phyloP scores from a whole-genome alignment of 2,888 invertebrate genomes.

The Sphaerophoria rueppellii region DNA sequence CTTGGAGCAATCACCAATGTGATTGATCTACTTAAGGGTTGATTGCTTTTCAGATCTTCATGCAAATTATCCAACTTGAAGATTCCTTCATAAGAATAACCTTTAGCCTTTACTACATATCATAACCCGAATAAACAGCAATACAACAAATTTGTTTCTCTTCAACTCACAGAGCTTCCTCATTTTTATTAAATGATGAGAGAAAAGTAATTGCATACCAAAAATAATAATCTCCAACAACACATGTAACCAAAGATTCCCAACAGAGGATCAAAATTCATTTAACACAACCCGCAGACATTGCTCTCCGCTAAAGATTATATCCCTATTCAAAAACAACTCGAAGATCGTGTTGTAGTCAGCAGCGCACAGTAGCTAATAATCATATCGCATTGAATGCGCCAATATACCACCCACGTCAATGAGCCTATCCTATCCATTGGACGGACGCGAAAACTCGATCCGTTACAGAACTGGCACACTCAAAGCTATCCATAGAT shows the following conservation, averaged over 20 bases:
- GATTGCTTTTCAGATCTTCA: too few species aligned
- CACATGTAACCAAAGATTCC: constrained; percentile 28
- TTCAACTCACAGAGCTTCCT: neutral
- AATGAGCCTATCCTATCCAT: constrained; percentile 19
- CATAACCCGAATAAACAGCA: too few species aligned
- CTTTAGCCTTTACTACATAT: too few species aligned
- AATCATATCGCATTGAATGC: constrained; percentile 67
- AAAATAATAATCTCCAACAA: neutral
- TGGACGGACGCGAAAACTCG: constrained; percentile 4
- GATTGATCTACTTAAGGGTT: too few species aligned
- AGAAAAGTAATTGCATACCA: neutral
- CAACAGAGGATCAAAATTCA: constrained; percentile 22
- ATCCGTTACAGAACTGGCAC: constrained; percentile 52
- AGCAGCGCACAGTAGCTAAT: constrained; percentile 68
- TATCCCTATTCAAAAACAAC: constrained; percentile 11
- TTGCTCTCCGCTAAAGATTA: neutral
- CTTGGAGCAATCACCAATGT: too few species aligned
- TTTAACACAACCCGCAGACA: constrained; percentile 9
- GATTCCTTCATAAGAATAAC: too few species aligned
- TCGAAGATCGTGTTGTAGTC: constrained; percentile 47
- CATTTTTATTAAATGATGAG: neutral
- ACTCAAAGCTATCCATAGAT: constrained; percentile 22
- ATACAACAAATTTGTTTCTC: too few species aligned
- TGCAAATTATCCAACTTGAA: too few species aligned
- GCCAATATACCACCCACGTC: constrained; percentile 72